Percentiles rank a stretch among this genome's conserved stretches.
Evolutionary conservation across 1,140 invertebrate genomes (phyloP).

Genomic region (Camponotus floridanus): DNA sequence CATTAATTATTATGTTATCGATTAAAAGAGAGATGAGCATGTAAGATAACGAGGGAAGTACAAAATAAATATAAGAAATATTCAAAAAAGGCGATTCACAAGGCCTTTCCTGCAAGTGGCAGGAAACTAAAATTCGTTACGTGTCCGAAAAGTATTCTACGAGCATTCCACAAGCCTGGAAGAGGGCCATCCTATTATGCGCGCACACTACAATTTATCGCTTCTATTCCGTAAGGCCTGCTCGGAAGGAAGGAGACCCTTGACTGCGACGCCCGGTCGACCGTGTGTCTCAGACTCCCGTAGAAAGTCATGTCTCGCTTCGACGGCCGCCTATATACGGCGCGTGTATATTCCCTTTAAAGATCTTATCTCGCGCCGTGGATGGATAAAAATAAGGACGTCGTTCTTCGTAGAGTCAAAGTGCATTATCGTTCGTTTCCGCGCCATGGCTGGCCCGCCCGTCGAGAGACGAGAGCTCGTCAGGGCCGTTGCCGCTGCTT

Average conservation of each 20-base stretch:
- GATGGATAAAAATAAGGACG: conserved; percentile 55
- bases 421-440: conserved; percentile 41
- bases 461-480: not conserved
- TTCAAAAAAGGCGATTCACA: not conserved
- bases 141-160: conserved; percentile 26
- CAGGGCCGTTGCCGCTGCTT: not conserved
- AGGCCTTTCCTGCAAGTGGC: conserved; percentile 14
- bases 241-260: conserved; percentile 22
- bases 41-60: too few relatives aligned
- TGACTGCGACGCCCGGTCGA: conserved; percentile 36
- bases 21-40: not conserved
- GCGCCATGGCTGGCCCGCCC: not conserved
- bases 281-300: conserved; percentile 24
- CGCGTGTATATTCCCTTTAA: conserved; percentile 23
- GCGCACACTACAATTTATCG: conserved; percentile 51
- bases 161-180: not conserved
- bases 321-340: not conserved
- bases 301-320: conserved; percentile 22
- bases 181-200: conserved; percentile 55
- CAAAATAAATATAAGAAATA: not conserved
- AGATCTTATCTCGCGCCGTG: conserved; percentile 49
- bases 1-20: not conserved
- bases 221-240: conserved; percentile 26
- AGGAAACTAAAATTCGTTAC: conserved; percentile 41
- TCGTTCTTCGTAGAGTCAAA: conserved; percentile 43